Conservation (phyloP, 2,113 vertebrate species). For the Tragelaphus scriptus region DNA sequence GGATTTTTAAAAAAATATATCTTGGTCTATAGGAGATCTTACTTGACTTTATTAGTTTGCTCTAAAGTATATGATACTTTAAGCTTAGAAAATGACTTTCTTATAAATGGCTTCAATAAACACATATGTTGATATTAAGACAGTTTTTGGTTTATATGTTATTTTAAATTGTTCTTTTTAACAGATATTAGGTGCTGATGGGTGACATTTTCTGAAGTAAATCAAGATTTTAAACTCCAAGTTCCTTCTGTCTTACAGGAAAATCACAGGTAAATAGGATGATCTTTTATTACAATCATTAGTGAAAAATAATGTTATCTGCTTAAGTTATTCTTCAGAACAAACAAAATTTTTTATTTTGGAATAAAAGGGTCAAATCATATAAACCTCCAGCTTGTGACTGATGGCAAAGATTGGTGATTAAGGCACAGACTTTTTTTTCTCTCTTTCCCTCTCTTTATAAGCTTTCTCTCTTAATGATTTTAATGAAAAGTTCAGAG, state of each 20-base stretch:
- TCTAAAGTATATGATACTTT: background rate
- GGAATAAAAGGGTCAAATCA: background rate
- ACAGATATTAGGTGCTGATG: background rate
- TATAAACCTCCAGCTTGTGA: background rate
- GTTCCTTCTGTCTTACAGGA: background rate
- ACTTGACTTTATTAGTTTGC: slow-evolving; percentile 10
- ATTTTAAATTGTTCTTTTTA: background rate
- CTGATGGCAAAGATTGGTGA: background rate
- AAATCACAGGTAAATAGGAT: background rate
- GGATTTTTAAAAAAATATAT: background rate
- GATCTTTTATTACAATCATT: background rate
- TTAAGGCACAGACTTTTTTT: background rate
- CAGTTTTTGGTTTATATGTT: background rate
- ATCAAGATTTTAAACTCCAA: slow-evolving; percentile 1
- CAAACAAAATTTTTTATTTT: slow-evolving; percentile 3
- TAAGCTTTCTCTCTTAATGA: slow-evolving; percentile 30
- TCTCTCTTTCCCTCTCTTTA: background rate
- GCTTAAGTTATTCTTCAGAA: background rate
- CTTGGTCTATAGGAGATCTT: background rate
- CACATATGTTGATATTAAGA: slow-evolving; percentile 15
- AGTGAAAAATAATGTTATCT: background rate
- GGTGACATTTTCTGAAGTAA: slow-evolving; percentile 14
- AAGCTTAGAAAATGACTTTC: background rate
- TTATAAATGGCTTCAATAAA: slow-evolving; percentile 3
- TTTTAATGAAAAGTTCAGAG: slow-evolving; percentile 36